phyloP scores from a whole-genome alignment of 2,888 invertebrate genomes.

The Xanthostigma xanthostigma region DNA sequence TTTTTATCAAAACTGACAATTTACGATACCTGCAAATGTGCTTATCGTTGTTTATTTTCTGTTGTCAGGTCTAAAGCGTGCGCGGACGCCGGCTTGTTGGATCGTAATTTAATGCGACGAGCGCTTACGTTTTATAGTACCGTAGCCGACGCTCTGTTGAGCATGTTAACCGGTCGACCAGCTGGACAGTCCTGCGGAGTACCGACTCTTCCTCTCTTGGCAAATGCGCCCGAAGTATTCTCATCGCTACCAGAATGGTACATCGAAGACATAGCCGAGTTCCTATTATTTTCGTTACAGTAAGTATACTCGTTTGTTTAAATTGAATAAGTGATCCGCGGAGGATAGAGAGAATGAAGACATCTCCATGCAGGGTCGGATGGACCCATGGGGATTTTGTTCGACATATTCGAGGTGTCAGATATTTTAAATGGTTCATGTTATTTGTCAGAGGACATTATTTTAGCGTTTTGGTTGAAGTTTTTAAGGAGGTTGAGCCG shows the following conservation, averaged over 20 bases:
- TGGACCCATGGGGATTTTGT: no score
- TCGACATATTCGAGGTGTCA: no score
- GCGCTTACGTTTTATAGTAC: slow-evolving; percentile 78
- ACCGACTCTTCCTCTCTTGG: slow-evolving; percentile 38
- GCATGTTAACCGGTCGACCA: slow-evolving; percentile 41
- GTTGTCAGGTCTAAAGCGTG: slow-evolving; percentile 71
- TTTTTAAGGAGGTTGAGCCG: no score
- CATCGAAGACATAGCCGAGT: slow-evolving; percentile 93
- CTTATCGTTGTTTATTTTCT: slow-evolving; percentile 15
- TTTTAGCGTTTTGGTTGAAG: no score
- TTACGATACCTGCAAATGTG: no score
- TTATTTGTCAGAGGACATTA: no score
- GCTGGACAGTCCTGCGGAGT: slow-evolving; percentile 31
- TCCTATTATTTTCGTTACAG: slow-evolving; percentile 85
- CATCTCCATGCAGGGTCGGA: no score
- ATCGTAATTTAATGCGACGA: slow-evolving; percentile 65
- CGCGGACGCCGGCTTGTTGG: slow-evolving; percentile 78
- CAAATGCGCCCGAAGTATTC: slow-evolving; percentile 58
- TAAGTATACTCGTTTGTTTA: slow-evolving; percentile 35
- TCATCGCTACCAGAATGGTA: slow-evolving; percentile 93
- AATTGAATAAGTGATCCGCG: not conserved
- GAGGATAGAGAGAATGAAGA: not conserved
- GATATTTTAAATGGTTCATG: no score
- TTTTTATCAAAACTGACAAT: no score
- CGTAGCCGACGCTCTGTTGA: slow-evolving; percentile 64